These are phyloP conservation scores for Drosophila repletoides DNA, from an alignment of 1,140 invertebrate genomes.

Conservation along the genomic window DNA sequence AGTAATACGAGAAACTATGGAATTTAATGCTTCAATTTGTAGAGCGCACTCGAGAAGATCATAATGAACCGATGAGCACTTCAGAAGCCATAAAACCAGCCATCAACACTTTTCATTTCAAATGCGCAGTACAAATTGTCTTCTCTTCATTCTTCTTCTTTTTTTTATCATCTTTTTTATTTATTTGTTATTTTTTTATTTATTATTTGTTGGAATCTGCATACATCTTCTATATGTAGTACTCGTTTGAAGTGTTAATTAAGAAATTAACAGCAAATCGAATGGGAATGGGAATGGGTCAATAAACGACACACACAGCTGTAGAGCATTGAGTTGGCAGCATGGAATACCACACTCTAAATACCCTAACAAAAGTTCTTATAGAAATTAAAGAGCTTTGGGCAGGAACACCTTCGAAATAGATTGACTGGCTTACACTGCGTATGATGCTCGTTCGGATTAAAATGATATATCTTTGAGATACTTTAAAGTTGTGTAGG, in stretches of 20 bases:
- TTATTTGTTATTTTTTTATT: neutral
- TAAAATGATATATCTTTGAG: too few species aligned
- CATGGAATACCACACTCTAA: neutral
- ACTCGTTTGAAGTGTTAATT: slow-evolving; percentile 63
- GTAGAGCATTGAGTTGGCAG: neutral
- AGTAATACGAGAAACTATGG: slow-evolving; percentile 36
- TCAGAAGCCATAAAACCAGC: slow-evolving; percentile 41
- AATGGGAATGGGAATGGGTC: slow-evolving; percentile 23
- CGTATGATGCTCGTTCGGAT: too few species aligned
- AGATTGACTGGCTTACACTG: too few species aligned
- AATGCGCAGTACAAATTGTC: slow-evolving; percentile 49
- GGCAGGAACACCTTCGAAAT: too few species aligned
- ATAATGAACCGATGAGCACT: slow-evolving; percentile 36
- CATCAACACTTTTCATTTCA: slow-evolving; percentile 73
- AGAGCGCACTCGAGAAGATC: slow-evolving; percentile 37
- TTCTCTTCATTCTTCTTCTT: neutral
- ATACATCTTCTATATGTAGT: too few species aligned
- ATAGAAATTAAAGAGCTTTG: too few species aligned
- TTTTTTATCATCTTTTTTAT: neutral
- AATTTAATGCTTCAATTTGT: slow-evolving; percentile 51
- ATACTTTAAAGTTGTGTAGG: too few species aligned
- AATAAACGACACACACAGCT: slow-evolving; percentile 30
- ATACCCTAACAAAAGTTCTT: neutral
- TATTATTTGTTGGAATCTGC: slow-evolving; percentile 1
- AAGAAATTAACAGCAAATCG: slow-evolving; percentile 65